Percentiles rank a stretch among this genome's conserved stretches.
phyloP scores from a whole-genome alignment of 2,888 invertebrate genomes.

The Scelioninae gen. 2 region DNA sequence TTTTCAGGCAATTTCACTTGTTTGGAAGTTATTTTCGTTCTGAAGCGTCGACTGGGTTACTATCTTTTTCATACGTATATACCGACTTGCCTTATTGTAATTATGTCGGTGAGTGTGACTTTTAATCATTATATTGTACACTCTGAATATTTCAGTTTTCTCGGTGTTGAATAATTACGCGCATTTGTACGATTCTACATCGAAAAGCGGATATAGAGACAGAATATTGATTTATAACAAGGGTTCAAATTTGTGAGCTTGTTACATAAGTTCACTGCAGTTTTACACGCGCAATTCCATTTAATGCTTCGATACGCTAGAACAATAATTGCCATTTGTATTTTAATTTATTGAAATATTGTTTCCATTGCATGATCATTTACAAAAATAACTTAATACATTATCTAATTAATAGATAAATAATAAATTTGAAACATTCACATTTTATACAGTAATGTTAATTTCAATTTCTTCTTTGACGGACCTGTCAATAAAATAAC shows the following conservation, averaged over 20 bases:
- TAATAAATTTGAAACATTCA: too few species aligned
- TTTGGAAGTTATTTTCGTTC: constrained; percentile 90
- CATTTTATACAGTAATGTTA: too few species aligned
- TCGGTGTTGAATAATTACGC: too few species aligned
- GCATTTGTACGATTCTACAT: constrained; percentile 1
- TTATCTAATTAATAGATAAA: too few species aligned
- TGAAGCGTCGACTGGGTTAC: constrained; percentile 92
- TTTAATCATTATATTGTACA: constrained; percentile 13
- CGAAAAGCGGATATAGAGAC: constrained; percentile 2
- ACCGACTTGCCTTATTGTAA: constrained; percentile 94
- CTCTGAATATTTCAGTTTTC: neutral
- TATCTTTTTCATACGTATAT: constrained; percentile 96
- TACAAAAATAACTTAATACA: too few species aligned
- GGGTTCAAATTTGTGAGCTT: constrained; percentile 35
- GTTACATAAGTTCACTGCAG: constrained; percentile 33
- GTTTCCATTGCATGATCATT: too few species aligned
- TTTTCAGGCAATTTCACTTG: constrained; percentile 91
- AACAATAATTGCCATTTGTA: too few species aligned
- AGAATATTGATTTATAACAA: constrained; percentile 31
- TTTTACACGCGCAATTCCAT: constrained; percentile 15
- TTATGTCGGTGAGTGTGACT: constrained; percentile 88
- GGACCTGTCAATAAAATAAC: too few species aligned
- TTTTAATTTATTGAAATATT: too few species aligned
- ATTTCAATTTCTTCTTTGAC: too few species aligned
- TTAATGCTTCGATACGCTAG: neutral